These are phyloP conservation scores for Dipodomys stephensi DNA, from an alignment of 2,113 vertebrate species.

Conservation along the genomic window DNA sequence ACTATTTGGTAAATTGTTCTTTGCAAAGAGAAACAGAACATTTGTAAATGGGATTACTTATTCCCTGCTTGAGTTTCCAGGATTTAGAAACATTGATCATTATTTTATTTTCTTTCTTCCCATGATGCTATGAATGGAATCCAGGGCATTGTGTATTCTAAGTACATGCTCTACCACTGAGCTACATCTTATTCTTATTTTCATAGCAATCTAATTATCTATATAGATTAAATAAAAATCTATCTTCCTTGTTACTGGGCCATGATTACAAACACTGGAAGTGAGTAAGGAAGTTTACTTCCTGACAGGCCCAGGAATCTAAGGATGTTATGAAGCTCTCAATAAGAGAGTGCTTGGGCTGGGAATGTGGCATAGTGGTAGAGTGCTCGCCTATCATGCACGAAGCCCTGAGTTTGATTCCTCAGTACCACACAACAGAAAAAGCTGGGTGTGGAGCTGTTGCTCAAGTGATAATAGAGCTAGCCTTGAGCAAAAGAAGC, in stretches of 20 bases:
- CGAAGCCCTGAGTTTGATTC: too few relatives aligned
- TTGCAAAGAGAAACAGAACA: conserved; percentile 38
- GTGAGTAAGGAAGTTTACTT: conserved; percentile 35
- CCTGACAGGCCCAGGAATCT: background rate
- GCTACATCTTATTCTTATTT: conserved; percentile 39
- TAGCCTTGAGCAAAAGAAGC: too few relatives aligned
- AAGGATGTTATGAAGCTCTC: background rate
- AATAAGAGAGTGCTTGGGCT: background rate
- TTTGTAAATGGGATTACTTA: conserved; percentile 26
- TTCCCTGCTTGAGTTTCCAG: background rate
- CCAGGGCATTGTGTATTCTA: background rate
- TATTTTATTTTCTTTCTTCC: background rate
- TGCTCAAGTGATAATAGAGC: too few relatives aligned
- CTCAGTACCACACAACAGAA: too few relatives aligned
- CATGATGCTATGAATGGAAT: background rate
- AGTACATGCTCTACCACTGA: background rate
- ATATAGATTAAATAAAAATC: conserved; percentile 10
- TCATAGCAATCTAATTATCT: conserved; percentile 35
- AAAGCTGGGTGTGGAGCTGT: too few relatives aligned
- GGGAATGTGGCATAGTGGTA: too few relatives aligned
- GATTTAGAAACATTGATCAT: background rate
- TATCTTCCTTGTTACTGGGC: background rate
- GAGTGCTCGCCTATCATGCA: too few relatives aligned
- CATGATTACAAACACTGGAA: conserved; percentile 11
- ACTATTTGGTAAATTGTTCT: background rate